Base-by-base conservation (phyloP, 1,140 invertebrate genomes). In the Matsumurasca onukii region DNA sequence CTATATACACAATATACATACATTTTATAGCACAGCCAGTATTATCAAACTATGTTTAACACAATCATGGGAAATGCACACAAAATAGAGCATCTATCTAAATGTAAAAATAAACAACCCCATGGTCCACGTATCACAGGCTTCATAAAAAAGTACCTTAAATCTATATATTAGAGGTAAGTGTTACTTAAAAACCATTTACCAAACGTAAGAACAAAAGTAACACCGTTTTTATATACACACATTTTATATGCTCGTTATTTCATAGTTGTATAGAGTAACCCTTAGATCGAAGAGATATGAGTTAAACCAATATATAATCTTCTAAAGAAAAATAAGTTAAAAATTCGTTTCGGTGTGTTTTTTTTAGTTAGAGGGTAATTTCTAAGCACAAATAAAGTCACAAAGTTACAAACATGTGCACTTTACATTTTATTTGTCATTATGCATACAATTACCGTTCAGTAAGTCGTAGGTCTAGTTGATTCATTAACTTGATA, bases 91-190 rank as follows among this genome's bases (percentile, higher is more conserved):
- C 5, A n/a, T 52, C 5, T 59, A 5, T 29, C 5, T 22, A 9
- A 59, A 13, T 59, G 30, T 22, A 27, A 59, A 59, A 5, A 59
- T 27, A 24, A 59, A 59, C 55, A 59, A 59, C 55, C 55, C 3
- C 55, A 59, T 59, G 55, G 55, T 59, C 55, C 55, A 59, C 25
- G 5, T 59, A 59, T 59, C 55, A 59, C 55, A 59, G 55, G 55
- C 30, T 27, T 59, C 30, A 27, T 27, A 59, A 59, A 13, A 27
- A 39, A 5, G 5, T 9, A 5, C 5, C 34, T 39, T 5, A 5
- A 9, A 39, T 39, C 17, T 39, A 39, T 39, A 39, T 39, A 5
- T 39, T 9, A 9, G 17, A 5, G 34, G 5, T 39, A 9, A 39
- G 17, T 39, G 12, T n/a, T 27, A 59, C 25, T 22, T 5, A 59